phyloP scores from a whole-genome alignment of 1,140 invertebrate species.

The Portunus trituberculatus region DNA sequence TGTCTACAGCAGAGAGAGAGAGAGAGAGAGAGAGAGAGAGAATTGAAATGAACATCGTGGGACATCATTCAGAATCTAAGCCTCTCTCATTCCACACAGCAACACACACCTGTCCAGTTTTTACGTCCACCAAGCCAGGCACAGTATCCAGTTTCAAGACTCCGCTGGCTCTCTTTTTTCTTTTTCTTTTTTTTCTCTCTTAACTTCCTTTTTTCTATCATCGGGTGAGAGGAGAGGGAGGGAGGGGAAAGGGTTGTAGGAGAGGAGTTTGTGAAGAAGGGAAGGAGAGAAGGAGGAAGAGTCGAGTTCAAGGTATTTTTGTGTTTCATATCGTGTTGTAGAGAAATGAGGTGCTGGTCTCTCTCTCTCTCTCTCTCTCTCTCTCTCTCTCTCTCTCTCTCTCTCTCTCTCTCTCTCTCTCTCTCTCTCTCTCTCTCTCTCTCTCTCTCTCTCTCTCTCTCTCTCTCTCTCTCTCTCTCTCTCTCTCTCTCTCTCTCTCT shows the following conservation, averaged over 20 bases:
- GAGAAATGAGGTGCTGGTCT: no score
- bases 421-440: background rate
- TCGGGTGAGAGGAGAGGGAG: background rate
- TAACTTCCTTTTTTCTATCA: background rate
- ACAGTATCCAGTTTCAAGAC: no score
- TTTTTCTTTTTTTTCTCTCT: no score
- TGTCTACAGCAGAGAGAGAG: constrained; percentile 27
- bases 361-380: background rate
- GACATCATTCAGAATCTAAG: background rate
- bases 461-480: background rate
- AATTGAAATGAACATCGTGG: background rate
- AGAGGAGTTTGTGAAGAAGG: background rate
- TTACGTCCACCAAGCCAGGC: no score
- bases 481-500: background rate
- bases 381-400: background rate
- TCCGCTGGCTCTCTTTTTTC: no score
- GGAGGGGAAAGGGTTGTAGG: background rate
- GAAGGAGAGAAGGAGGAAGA: background rate
- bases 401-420: background rate
- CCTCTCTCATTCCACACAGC: background rate
- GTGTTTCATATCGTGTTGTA: background rate
- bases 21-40: constrained; percentile 40
- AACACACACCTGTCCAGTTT: no score
- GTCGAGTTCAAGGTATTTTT: no score
- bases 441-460: background rate